phyloP scores from a whole-genome alignment of 2,888 invertebrate species.

The Ennomos erosarius region DNA sequence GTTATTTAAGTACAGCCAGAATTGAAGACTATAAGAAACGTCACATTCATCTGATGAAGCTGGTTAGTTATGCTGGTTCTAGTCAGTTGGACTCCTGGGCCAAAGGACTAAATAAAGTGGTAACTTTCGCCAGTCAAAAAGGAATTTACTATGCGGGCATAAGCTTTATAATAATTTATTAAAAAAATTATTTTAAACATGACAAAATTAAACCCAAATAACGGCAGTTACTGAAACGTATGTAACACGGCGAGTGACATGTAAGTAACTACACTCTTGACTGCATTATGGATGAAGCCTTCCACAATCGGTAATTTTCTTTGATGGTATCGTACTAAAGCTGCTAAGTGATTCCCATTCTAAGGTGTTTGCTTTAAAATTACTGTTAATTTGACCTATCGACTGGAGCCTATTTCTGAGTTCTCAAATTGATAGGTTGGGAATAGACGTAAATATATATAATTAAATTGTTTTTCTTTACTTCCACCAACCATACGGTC shows the following conservation, averaged over 20 bases:
- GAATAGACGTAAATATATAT: conserved; percentile 26
- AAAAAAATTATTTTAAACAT: neutral
- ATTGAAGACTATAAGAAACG: too few species aligned
- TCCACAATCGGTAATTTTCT: conserved; percentile 47
- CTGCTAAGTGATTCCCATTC: conserved; percentile 66
- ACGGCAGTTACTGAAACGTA: neutral
- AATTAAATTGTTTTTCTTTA: neutral
- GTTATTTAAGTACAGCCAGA: neutral
- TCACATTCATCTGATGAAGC: too few species aligned
- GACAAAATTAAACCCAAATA: neutral
- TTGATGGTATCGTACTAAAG: conserved; percentile 51
- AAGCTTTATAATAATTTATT: too few species aligned
- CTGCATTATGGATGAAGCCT: conserved; percentile 46
- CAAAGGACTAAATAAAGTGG: too few species aligned
- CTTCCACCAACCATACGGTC: too few species aligned
- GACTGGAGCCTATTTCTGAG: conserved; percentile 26
- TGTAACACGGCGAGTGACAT: conserved; percentile 11
- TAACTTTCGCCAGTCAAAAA: too few species aligned
- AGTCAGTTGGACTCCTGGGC: too few species aligned
- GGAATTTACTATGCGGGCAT: too few species aligned
- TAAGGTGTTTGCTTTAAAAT: conserved; percentile 62
- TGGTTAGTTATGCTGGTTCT: too few species aligned
- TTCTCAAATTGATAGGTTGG: conserved; percentile 55
- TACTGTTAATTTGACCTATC: conserved; percentile 62
- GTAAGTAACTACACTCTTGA: conserved; percentile 37